Base-by-base conservation (phyloP, 2,113 vertebrate genomes). In the Kryptolebias marmoratus region DNA sequence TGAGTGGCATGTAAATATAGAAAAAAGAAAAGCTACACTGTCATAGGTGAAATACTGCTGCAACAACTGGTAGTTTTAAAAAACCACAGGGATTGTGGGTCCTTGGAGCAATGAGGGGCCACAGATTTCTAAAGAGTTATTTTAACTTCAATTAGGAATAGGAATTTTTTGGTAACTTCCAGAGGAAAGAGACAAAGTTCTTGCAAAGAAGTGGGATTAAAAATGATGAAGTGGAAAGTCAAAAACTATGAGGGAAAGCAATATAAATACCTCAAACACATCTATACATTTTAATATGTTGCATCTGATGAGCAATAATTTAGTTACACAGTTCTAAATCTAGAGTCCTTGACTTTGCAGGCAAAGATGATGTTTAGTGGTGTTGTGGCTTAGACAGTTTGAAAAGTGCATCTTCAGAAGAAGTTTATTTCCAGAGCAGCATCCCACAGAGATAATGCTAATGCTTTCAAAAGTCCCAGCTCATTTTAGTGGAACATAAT, bases 351-450 rank as follows among this genome's bases (percentile, higher is more conserved):
- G 71, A 79, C 67, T 78, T 58, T 71, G 32, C 36, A 60, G 11
- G 42, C 10, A 27, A 68, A 59, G 50, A 7, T 18, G 31, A 47
- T 59, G 45, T 69, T 75, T 58, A 48, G 11, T 18, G 32, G 18
- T 52, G 22, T n/a, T 44, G 52, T 60, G 59, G 72, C 52, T 50
- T 49, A 71, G 80, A 56, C 53, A 50, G 61, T 73, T 32, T 58
- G 15, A 70, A 42, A 83, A 85, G 61, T 73, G 88, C 84, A 48
- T 8, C 56, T 71, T 88, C 83, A 88, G 90, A 86, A 86, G 30
- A 85, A 84, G 68, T 68, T 54, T 67, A 62, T 84, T 78, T 79
- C 60, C 56, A 80, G 64, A 36, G 65, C 18, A 66, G 80, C 63
- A 57, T 73, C 85, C 81, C 62, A 75, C 64, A 60, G 79, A 64